Percentiles rank a stretch among this genome's conserved stretches.
These are phyloP conservation scores for Laupala kohalensis DNA, from an alignment of 1,140 invertebrate species.

Conservation along the genomic window DNA sequence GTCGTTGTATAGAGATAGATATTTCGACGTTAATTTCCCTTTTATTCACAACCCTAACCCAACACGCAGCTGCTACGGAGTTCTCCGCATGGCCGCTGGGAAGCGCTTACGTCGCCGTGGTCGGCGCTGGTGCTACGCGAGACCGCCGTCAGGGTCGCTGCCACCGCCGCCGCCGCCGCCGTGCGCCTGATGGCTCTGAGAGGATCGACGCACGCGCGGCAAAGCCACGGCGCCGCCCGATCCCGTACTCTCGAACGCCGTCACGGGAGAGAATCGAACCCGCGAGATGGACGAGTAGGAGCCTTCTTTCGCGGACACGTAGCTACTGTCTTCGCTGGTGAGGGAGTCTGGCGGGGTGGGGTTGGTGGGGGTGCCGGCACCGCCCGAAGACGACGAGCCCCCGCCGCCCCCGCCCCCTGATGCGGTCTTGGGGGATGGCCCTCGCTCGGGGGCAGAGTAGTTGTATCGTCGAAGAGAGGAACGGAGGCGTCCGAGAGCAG, in stretches of 20 bases:
- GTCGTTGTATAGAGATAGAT: no score
- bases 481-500: slow-evolving; percentile 42
- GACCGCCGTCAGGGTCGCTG: slow-evolving; percentile 17
- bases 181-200: slow-evolving; percentile 47
- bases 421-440: slow-evolving; percentile 17
- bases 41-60: background rate
- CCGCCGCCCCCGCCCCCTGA: slow-evolving; percentile 12
- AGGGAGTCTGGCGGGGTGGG: slow-evolving; percentile 73
- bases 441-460: slow-evolving; percentile 23
- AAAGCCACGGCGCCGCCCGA: slow-evolving; percentile 31
- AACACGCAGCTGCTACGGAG: background rate
- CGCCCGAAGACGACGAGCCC: slow-evolving; percentile 14
- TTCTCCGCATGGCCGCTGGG: background rate
- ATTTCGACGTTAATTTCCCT: background rate
- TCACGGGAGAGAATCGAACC: slow-evolving; percentile 68
- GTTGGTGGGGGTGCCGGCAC: slow-evolving; percentile 57
- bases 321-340: slow-evolving; percentile 71
- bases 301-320: slow-evolving; percentile 66
- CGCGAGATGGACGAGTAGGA: slow-evolving; percentile 44
- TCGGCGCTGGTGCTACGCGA: background rate
- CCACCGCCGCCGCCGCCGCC: slow-evolving; percentile 40
- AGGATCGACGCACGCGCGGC: slow-evolving; percentile 47
- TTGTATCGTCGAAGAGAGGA: slow-evolving; percentile 63
- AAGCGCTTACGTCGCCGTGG: no score
- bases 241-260: slow-evolving; percentile 30